phyloP scores from a whole-genome alignment of 2,113 vertebrate genomes.

The Falco punctatus region DNA sequence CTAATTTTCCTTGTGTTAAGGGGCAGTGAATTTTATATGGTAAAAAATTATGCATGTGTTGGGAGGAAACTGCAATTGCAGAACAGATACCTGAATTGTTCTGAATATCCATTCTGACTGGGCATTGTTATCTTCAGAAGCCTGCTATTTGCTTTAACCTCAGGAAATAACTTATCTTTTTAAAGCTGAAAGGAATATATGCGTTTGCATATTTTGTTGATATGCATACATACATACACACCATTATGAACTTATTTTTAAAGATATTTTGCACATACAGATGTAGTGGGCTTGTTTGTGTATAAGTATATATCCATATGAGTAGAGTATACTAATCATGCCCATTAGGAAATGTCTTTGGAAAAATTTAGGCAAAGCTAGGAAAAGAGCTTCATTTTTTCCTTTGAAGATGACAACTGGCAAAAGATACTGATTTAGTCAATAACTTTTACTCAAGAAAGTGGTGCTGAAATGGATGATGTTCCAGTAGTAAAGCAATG shows the following conservation, averaged over 20 bases:
- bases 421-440: not conserved
- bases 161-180: not conserved
- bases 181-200: not conserved
- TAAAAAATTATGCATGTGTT: not conserved
- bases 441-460: not conserved
- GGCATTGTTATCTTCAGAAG: not conserved
- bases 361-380: not conserved
- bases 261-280: not conserved
- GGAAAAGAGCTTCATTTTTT: not conserved
- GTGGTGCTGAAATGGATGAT: not conserved
- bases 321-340: not conserved
- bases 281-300: not conserved
- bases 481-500: not conserved
- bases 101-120: not conserved
- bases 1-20: slow-evolving; percentile 19
- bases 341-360: not conserved
- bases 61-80: slow-evolving; percentile 28
- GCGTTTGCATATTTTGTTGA: not conserved
- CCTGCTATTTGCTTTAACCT: not conserved
- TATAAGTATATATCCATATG: not conserved
- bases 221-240: not conserved
- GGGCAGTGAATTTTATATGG: slow-evolving; percentile 17
- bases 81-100: not conserved
- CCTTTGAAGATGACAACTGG: not conserved
- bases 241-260: not conserved